A percentile compares a stretch with the other conserved stretches of the same genome.
Evolutionary conservation across 2,797 vertebrate genomes (phyloP).

Genomic region (Acipenser transmontanus): DNA sequence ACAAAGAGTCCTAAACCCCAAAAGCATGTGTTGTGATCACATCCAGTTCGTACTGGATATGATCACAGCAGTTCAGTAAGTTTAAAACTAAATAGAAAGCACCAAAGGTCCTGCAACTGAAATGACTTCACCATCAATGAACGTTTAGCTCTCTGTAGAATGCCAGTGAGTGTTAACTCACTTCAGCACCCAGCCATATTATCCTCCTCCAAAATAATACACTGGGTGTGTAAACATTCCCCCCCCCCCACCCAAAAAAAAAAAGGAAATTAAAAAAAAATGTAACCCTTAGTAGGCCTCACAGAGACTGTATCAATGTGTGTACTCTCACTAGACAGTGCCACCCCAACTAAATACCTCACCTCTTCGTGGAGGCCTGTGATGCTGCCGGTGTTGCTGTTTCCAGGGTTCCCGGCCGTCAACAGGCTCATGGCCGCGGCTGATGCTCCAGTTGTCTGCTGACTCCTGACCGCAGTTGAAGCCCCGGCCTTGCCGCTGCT

Average conservation of each 20-base stretch:
- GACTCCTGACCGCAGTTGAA: constrained; percentile 62
- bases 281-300: neutral
- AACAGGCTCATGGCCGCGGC: constrained; percentile 62
- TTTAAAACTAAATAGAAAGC: no score
- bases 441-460: constrained; percentile 52
- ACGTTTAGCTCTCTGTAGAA: neutral
- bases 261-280: no score
- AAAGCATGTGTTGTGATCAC: no score
- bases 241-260: no score
- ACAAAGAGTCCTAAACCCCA: no score
- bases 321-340: constrained; percentile 1
- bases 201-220: no score
- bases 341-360: constrained; percentile 26
- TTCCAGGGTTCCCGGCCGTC: constrained; percentile 47
- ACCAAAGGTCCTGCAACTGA: no score
- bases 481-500: constrained; percentile 72
- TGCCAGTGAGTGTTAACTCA: no score
- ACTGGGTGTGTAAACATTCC: neutral
- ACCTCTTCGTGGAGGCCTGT: constrained; percentile 66
- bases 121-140: no score
- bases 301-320: neutral
- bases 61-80: no score
- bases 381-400: constrained; percentile 44
- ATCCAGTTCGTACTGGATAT: no score
- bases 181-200: no score